phyloP scores from a whole-genome alignment of 2,888 invertebrate genomes.

The Diplolepis rosae region DNA sequence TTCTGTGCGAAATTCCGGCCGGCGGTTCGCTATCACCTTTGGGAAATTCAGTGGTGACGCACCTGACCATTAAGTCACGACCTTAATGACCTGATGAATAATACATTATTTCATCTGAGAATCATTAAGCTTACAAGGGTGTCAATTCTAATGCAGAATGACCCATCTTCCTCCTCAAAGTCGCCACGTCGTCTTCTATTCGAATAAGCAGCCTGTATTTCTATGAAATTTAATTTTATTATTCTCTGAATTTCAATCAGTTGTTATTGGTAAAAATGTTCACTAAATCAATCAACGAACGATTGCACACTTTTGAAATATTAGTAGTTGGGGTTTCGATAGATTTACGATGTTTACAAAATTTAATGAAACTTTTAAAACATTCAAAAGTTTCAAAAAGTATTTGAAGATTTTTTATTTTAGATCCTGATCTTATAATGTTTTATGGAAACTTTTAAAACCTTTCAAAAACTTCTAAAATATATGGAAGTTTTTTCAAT shows the following conservation, averaged over 20 bases:
- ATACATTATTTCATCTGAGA: slow-evolving; percentile 30
- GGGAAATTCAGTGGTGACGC: neutral
- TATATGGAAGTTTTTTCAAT: no score
- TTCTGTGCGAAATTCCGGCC: slow-evolving; percentile 28
- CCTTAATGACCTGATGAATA: slow-evolving; percentile 20
- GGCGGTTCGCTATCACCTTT: slow-evolving; percentile 24
- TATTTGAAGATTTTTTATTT: no score
- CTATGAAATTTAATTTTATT: slow-evolving; percentile 75
- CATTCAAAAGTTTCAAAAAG: no score
- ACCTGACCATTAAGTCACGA: slow-evolving; percentile 34
- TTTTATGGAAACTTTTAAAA: no score
- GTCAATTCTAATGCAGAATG: slow-evolving; percentile 69
- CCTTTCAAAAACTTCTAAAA: no score
- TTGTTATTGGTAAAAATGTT: neutral
- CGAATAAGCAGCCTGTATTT: slow-evolving; percentile 89
- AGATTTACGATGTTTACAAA: no score
- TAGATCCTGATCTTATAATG: no score
- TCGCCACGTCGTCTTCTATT: slow-evolving; percentile 88
- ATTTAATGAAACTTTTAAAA: no score
- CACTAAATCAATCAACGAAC: no score
- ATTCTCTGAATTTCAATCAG: neutral
- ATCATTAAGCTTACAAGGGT: slow-evolving; percentile 57
- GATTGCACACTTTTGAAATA: no score
- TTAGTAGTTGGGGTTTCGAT: no score
- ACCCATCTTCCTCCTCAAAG: slow-evolving; percentile 85